Conservation (phyloP, 1,140 invertebrate species). For the Phthorimaea operculella region DNA sequence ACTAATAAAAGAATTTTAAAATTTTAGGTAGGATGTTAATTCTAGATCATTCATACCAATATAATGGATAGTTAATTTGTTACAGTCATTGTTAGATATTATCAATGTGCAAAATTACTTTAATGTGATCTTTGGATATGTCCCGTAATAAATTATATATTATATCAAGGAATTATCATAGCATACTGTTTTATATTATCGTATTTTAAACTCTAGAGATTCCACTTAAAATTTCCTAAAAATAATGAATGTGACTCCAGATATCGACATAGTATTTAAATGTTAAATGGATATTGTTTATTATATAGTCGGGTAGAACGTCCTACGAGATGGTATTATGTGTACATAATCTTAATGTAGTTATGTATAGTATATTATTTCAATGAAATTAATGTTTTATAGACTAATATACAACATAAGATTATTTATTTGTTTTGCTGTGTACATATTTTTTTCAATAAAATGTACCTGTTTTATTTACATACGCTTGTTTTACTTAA, state of each 20-base stretch:
- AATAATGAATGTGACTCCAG: constrained; percentile 40
- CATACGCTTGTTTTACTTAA: constrained; percentile 2
- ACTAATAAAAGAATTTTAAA: constrained; percentile 48
- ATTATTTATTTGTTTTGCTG: constrained; percentile 69
- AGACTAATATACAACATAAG: constrained; percentile 67
- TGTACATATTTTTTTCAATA: constrained; percentile 68
- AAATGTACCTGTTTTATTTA: constrained; percentile 67
- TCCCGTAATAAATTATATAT: constrained; percentile 34
- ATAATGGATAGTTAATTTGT: constrained; percentile 57
- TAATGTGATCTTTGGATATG: constrained; percentile 49
- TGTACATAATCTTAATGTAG: constrained; percentile 64
- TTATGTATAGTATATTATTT: constrained; percentile 68
- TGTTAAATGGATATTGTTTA: constrained; percentile 59
- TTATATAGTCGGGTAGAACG: constrained; percentile 46
- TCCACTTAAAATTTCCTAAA: constrained; percentile 44
- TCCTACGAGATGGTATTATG: constrained; percentile 60
- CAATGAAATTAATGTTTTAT: constrained; percentile 67
- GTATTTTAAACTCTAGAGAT: constrained; percentile 50
- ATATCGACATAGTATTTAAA: constrained; percentile 55
- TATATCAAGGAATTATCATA: constrained; percentile 47
- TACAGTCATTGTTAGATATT: constrained; percentile 58
- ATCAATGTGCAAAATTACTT: constrained; percentile 53
- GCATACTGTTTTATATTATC: constrained; percentile 58
- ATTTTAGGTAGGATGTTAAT: constrained; percentile 54
- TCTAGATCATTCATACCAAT: constrained; percentile 44